phyloP scores from a whole-genome alignment of 92 coral and sea anemone genomes.

The Pocillopora meandrina region DNA sequence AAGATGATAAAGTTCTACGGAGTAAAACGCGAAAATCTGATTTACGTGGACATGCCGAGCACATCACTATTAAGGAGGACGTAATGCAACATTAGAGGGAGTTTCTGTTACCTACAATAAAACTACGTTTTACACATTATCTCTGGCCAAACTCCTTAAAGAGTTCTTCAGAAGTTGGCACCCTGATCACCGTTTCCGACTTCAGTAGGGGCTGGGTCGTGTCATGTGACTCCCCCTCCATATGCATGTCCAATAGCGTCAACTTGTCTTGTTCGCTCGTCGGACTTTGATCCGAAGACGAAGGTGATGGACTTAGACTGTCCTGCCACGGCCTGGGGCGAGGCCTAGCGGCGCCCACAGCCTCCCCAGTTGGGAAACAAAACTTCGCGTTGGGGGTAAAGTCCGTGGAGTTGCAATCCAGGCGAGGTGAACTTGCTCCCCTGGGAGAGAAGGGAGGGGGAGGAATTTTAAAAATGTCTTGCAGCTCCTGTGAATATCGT shows the following conservation, averaged over 20 bases:
- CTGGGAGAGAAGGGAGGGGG: slow-evolving; percentile 86
- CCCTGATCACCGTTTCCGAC: slow-evolving; percentile 53
- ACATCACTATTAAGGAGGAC: not conserved
- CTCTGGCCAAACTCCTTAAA: slow-evolving; percentile 60
- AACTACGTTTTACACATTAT: not conserved
- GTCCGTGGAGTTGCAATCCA: slow-evolving; percentile 31
- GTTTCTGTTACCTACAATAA: not conserved
- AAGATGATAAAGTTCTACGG: not conserved
- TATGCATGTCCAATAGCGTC: slow-evolving; percentile 76
- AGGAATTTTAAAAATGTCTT: slow-evolving; percentile 44
- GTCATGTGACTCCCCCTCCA: slow-evolving; percentile 75
- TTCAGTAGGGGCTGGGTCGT: slow-evolving; percentile 75
- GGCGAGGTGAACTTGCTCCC: slow-evolving; percentile 54
- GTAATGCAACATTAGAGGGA: not conserved
- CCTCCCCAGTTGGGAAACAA: slow-evolving; percentile 35
- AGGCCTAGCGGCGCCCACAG: slow-evolving; percentile 47
- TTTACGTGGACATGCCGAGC: not conserved
- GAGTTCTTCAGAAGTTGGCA: slow-evolving; percentile 72
- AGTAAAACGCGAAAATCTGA: no score
- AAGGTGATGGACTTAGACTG: slow-evolving; percentile 63
- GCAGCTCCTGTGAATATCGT: slow-evolving; percentile 56
- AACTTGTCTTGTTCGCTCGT: slow-evolving; percentile 59
- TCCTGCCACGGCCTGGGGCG: slow-evolving; percentile 69
- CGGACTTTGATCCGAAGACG: slow-evolving; percentile 52
- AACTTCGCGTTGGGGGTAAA: slow-evolving; percentile 33